phyloP scores from a whole-genome alignment of 1,140 invertebrate species.

The Dendrolimus punctatus region DNA sequence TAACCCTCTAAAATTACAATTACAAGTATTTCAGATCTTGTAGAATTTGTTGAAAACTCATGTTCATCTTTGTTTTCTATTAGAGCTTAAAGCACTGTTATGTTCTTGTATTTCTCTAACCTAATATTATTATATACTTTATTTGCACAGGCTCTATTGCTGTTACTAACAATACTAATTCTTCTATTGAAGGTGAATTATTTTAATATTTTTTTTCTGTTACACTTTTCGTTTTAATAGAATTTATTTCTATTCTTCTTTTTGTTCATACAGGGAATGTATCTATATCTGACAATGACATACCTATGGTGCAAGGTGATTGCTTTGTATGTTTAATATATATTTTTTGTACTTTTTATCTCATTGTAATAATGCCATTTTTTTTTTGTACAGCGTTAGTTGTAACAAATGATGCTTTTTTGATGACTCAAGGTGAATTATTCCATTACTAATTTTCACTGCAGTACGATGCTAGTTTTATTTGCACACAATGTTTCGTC shows the following conservation, averaged over 20 bases:
- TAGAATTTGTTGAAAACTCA: too few relatives aligned
- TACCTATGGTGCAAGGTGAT: conserved; percentile 4
- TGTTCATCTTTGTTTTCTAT: too few relatives aligned
- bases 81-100: too few relatives aligned
- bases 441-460: conserved; percentile 1
- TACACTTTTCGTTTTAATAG: neutral
- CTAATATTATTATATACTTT: too few relatives aligned
- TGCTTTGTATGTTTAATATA: conserved; percentile 6
- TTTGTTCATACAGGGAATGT: conserved; percentile 3
- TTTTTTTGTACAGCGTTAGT: conserved; percentile 38
- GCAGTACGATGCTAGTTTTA: too few relatives aligned
- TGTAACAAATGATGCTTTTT: conserved; percentile 36
- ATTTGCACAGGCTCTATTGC: too few relatives aligned
- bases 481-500: neutral
- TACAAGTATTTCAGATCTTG: too few relatives aligned
- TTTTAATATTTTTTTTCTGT: neutral
- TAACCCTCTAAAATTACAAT: too few relatives aligned
- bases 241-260: conserved; percentile 1
- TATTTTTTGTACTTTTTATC: conserved; percentile 13
- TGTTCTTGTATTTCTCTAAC: too few relatives aligned
- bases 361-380: conserved; percentile 15
- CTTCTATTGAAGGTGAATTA: neutral
- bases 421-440: conserved; percentile 35
- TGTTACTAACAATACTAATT: too few relatives aligned
- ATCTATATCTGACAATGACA: conserved; percentile 1